Evolutionary conservation across 2,113 vertebrate species (phyloP).

Genomic region (Oncorhynchus nerka): DNA sequence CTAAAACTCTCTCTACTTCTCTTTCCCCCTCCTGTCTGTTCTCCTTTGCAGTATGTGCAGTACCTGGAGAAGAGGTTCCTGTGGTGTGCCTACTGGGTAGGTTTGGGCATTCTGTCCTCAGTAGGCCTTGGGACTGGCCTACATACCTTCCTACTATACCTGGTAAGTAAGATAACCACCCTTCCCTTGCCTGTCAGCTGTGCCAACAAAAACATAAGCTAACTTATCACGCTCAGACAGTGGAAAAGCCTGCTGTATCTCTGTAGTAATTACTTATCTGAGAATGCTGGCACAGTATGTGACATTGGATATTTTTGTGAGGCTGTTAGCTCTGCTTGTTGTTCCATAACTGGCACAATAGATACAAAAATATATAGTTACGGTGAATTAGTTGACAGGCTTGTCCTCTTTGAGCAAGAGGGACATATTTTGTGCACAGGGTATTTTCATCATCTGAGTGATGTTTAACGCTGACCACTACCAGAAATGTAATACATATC

Average conservation of each 20-base stretch:
- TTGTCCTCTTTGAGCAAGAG: background rate
- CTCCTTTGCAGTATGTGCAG: slow-evolving; percentile 81
- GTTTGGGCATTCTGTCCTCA: slow-evolving; percentile 94
- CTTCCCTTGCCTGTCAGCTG: background rate
- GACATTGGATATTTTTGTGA: background rate
- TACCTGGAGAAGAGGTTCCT: slow-evolving; percentile 90
- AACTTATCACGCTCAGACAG: too few species aligned
- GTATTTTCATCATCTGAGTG: too few species aligned
- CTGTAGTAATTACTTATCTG: background rate
- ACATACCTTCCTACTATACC: slow-evolving; percentile 95
- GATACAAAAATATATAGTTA: background rate
- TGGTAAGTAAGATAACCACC: slow-evolving; percentile 76
- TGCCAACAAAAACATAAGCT: background rate
- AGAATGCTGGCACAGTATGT: background rate
- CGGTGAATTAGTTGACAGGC: background rate
- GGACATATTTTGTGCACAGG: background rate
- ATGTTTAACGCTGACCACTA: too few species aligned
- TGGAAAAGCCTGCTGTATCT: too few species aligned
- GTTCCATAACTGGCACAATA: background rate
- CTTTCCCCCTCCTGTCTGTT: background rate
- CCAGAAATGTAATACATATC: background rate
- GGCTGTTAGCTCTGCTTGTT: background rate
- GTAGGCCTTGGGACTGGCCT: slow-evolving; percentile 96
- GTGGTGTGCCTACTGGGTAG: slow-evolving; percentile 98
- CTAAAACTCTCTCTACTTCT: background rate